Evolutionary conservation across 2,888 invertebrate genomes (phyloP).

Genomic region (Acronicta leporina): DNA sequence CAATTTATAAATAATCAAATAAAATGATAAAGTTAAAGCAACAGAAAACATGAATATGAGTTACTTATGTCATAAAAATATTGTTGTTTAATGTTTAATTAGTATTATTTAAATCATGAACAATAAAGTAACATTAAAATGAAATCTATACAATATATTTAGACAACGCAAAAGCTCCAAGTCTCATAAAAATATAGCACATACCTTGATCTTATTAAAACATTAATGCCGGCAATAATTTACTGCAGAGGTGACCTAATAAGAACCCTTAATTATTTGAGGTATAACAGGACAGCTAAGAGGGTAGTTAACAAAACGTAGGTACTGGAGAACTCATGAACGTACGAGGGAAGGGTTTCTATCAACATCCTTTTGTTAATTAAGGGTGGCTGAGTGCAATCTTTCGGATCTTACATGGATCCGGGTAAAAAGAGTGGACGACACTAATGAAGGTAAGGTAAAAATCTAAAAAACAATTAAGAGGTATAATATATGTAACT

Average conservation of each 20-base stretch:
- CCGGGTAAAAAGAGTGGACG: neutral
- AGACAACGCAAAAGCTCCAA: neutral
- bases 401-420: slow-evolving; percentile 11
- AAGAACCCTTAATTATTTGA: slow-evolving; percentile 19
- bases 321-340: slow-evolving; percentile 5
- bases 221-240: slow-evolving; percentile 43
- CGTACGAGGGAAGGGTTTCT: neutral
- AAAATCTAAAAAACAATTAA: too few relatives aligned
- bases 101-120: neutral
- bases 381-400: neutral
- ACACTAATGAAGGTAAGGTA: too few relatives aligned
- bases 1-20: too few relatives aligned
- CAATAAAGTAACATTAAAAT: neutral
- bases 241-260: slow-evolving; percentile 27
- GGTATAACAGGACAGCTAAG: slow-evolving; percentile 6
- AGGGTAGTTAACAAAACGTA: neutral
- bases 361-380: slow-evolving; percentile 6
- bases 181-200: slow-evolving; percentile 4
- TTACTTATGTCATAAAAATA: too few relatives aligned
- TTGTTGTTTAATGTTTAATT: too few relatives aligned
- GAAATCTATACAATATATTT: neutral
- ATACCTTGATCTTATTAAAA: slow-evolving; percentile 27
- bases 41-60: too few relatives aligned
- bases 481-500: too few relatives aligned
- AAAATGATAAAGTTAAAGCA: too few relatives aligned